Evolutionary conservation across 2,888 invertebrate genomes (phyloP), one percentile per base, ranked within the genome.

Genomic region (Ennomos quercinarius): DNA sequence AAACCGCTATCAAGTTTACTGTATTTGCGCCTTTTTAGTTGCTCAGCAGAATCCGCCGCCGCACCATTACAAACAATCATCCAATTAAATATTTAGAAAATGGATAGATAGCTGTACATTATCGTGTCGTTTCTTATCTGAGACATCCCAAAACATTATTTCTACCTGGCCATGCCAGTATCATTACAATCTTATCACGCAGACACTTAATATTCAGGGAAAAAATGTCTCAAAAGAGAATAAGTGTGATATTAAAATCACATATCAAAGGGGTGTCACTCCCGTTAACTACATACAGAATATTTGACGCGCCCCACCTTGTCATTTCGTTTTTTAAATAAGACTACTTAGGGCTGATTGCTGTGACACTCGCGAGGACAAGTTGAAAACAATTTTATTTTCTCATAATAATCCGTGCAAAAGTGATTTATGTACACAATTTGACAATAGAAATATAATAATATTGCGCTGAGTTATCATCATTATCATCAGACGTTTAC

Each of bases 181-280:
- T 60, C 47, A 47, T 55, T 55, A 55, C 42, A 17, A 34, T 35
- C 27, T 51, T 55, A 37, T 49, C 45, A 56, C 34, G 34, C 38
- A 17, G 10, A 34, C 46, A 44, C 35, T 50, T 53, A 53, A 54
- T 56, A 65, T 66, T 66, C 59, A 50, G 63, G 64, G 63, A 58
- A 61, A 17, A 61, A 60, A 64, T 27, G 34, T 36, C 48, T 67
- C 71, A 68, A 79, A 76, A 78, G 71, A 46, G 66, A 78, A 77
- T 73, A 66, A 71, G 68, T 69, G 73, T 72, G 71, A 61, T 63
- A 63, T 60, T 64, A 54, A 64, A 50, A 56, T 52, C 51, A 44
- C 17, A 73, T 77, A 84, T 87, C 83, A 89, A 89, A 89, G 84
- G 73, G 78, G 80, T 85, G 86, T 83, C 86, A 82, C 74, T 84